A percentile compares a stretch with the other conserved stretches of the same genome.
phyloP scores from a whole-genome alignment of 1,140 invertebrate genomes.

The Battus philenor region DNA sequence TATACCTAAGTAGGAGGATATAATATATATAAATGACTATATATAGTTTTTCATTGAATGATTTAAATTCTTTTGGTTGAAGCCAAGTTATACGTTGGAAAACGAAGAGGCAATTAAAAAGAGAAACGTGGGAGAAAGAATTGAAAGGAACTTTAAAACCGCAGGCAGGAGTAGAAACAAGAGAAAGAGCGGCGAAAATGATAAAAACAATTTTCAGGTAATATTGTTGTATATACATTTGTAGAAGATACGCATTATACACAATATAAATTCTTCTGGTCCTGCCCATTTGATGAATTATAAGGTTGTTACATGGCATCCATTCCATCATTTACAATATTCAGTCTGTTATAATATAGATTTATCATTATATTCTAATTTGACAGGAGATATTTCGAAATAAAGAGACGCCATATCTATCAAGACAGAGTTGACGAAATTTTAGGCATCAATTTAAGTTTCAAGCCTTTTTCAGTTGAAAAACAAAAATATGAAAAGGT shows the following conservation, averaged over 20 bases:
- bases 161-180: slow-evolving; percentile 28
- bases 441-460: slow-evolving; percentile 29
- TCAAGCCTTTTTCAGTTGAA: slow-evolving; percentile 11
- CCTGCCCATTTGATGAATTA: too few species aligned
- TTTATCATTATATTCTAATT: not conserved
- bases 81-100: slow-evolving; percentile 33
- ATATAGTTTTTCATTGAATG: not conserved
- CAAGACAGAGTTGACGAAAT: slow-evolving; percentile 38
- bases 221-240: too few species aligned
- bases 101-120: slow-evolving; percentile 28
- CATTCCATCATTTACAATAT: too few species aligned
- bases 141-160: slow-evolving; percentile 36
- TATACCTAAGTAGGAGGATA: not conserved
- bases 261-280: too few species aligned
- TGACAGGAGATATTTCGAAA: slow-evolving; percentile 39
- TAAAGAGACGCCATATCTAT: slow-evolving; percentile 34
- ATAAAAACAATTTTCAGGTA: slow-evolving; percentile 49
- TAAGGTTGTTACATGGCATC: too few species aligned
- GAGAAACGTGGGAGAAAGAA: slow-evolving; percentile 47
- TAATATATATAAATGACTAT: not conserved
- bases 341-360: too few species aligned
- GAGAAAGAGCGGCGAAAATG: slow-evolving; percentile 36
- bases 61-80: slow-evolving; percentile 12
- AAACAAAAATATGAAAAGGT: slow-evolving; percentile 21
- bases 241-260: too few species aligned